Percentiles rank a stretch among this genome's conserved stretches.
Evolutionary conservation across 2,797 vertebrate genomes (phyloP).

Genomic region (Mormyrus proboscirostris): DNA sequence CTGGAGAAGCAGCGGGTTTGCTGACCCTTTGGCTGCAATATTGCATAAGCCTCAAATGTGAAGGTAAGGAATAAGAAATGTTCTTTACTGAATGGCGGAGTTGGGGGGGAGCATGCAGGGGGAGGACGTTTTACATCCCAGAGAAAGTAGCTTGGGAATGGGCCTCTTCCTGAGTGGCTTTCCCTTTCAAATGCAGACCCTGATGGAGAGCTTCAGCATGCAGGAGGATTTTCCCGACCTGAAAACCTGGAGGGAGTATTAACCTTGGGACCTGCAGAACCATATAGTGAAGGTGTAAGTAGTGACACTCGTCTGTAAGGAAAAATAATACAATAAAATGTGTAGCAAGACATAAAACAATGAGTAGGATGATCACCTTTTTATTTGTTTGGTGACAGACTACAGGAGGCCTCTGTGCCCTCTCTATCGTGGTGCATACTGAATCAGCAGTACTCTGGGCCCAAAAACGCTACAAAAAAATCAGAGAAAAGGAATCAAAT

Average conservation of each 20-base stretch:
- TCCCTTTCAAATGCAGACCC: neutral
- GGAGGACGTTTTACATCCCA: neutral
- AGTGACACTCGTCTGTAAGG: neutral
- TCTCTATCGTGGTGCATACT: neutral
- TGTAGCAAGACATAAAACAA: neutral
- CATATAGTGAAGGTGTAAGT: neutral
- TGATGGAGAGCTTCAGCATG: neutral
- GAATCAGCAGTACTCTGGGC: neutral
- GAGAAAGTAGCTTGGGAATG: neutral
- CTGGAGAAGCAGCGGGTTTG: neutral
- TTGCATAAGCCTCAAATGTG: slow-evolving; percentile 19
- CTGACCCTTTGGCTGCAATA: neutral
- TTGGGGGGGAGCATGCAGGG: neutral
- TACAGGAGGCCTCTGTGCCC: neutral
- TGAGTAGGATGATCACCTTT: neutral
- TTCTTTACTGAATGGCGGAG: slow-evolving; percentile 1
- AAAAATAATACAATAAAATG: neutral
- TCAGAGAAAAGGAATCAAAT: neutral
- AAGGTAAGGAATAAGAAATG: slow-evolving; percentile 12
- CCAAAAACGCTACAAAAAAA: neutral
- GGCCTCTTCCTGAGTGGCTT: neutral
- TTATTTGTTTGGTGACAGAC: neutral
- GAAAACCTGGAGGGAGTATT: neutral
- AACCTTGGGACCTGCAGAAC: neutral
- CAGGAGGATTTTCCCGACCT: neutral